Evolutionary conservation across 2,113 vertebrate genomes (phyloP).

Genomic region (Strigops habroptila): DNA sequence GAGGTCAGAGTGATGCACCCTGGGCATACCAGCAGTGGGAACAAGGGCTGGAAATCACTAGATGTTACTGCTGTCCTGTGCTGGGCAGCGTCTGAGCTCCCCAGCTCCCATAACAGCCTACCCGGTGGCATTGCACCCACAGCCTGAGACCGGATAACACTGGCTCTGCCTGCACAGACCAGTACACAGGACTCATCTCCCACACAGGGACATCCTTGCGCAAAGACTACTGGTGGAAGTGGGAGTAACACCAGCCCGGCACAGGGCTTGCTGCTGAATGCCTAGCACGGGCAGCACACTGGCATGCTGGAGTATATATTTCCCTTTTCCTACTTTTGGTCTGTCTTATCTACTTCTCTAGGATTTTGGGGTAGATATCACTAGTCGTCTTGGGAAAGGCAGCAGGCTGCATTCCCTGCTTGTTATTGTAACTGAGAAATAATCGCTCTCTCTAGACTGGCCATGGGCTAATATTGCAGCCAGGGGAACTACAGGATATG

Average conservation of each 20-base stretch:
- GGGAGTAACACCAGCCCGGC: not conserved
- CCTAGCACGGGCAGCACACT: rapidly evolving
- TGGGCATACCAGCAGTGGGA: rapidly evolving
- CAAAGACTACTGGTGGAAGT: not conserved
- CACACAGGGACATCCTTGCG: rapidly evolving
- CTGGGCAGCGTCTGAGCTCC: too few relatives aligned
- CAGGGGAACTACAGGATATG: not conserved
- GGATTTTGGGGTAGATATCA: not conserved
- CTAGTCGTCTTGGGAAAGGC: not conserved
- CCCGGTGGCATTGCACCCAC: rapidly evolving
- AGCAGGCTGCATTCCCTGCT: rapidly evolving
- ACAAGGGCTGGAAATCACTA: not conserved
- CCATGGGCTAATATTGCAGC: not conserved
- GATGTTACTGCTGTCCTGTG: not conserved
- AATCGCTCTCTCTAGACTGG: rapidly evolving
- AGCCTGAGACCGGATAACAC: rapidly evolving
- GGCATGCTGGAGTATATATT: rapidly evolving
- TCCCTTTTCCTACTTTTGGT: not conserved
- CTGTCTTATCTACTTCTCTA: not conserved
- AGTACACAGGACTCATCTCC: rapidly evolving
- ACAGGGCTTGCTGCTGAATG: rapidly evolving
- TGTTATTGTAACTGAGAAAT: not conserved
- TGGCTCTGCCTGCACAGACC: rapidly evolving
- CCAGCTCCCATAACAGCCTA: not conserved
- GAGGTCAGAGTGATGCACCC: not conserved